phyloP scores from a whole-genome alignment of 2,797 vertebrate species.

The Liparis tanakae region DNA sequence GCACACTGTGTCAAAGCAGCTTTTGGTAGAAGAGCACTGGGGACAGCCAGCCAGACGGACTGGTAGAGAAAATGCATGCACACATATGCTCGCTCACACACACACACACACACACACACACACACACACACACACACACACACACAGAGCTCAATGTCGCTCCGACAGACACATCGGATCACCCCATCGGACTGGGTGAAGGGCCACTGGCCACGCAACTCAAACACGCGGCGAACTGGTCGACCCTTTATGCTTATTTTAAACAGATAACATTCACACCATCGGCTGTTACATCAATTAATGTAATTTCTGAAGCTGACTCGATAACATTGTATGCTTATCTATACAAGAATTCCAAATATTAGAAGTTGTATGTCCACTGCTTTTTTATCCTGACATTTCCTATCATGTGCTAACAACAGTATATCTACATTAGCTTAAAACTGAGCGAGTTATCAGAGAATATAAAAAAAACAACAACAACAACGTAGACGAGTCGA shows the following conservation, averaged over 20 bases:
- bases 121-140: conserved; percentile 25
- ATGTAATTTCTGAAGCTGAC: conserved; percentile 56
- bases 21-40: conserved; percentile 78
- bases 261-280: conserved; percentile 61
- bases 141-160: neutral
- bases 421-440: conserved; percentile 63
- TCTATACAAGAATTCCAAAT: conserved; percentile 62
- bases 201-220: conserved; percentile 24
- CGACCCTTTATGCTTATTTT: conserved; percentile 32
- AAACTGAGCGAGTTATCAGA: conserved; percentile 49
- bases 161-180: conserved; percentile 14
- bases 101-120: conserved; percentile 16
- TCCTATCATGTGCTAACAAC: conserved; percentile 67
- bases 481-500: conserved; percentile 28
- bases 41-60: conserved; percentile 50
- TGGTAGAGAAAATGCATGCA: conserved; percentile 32
- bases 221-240: conserved; percentile 15
- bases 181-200: conserved; percentile 31
- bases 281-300: conserved; percentile 59
- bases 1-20: conserved; percentile 76
- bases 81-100: conserved; percentile 14
- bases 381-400: conserved; percentile 62
- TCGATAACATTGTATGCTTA: conserved; percentile 60
- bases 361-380: conserved; percentile 59
- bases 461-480: conserved; percentile 20